Evolutionary conservation across 2,888 invertebrate genomes (phyloP), one percentile per base, ranked within the genome.

Genomic region (Amitus sp.): DNA sequence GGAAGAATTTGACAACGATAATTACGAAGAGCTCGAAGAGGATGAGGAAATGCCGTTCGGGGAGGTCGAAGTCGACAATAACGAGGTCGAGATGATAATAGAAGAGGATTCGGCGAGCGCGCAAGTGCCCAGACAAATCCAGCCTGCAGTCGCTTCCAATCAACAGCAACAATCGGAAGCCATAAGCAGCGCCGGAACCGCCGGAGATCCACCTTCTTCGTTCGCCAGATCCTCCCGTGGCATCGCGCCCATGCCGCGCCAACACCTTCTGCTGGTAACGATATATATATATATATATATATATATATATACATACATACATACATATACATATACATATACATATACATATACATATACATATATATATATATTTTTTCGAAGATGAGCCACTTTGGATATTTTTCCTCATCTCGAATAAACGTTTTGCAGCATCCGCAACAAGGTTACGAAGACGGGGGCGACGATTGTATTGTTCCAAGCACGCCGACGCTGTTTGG

Each of bases 401-500:
- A 5, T 23, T 65, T 57, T 60, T 40, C 55, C n/a, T n/a, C n/a
- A n/a, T n/a, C n/a, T n/a, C n/a, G n/a, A n/a, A n/a, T n/a, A n/a
- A n/a, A n/a, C n/a, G n/a, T n/a, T n/a, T n/a, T n/a, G n/a, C 52
- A 68, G 9, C 62, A 84, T 82, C 82, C 82, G 6, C 84, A 85
- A 37, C 85, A 85, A 65, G 84, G 86, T 27, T 86, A 86, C 60
- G 89, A 89, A 76, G 90, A 90, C 68, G 87, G 87, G 9, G 87
- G 87, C 10, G 91, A 90, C 75, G 91, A 91, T 67, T 85, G 93
- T 70, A 95, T 95, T 69, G 95, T 96, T 27, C 95, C 96, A 12
- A 92, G 94, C 56, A 95, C 95, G 9, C 94, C 96, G 13, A 94
- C 95, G 2, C 84, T 95, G 19, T 93, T 91, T 76, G 90, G 92